These are phyloP conservation scores for Ochotona curzoniae DNA, from an alignment of 2,113 vertebrate species.

Conservation along the genomic window DNA sequence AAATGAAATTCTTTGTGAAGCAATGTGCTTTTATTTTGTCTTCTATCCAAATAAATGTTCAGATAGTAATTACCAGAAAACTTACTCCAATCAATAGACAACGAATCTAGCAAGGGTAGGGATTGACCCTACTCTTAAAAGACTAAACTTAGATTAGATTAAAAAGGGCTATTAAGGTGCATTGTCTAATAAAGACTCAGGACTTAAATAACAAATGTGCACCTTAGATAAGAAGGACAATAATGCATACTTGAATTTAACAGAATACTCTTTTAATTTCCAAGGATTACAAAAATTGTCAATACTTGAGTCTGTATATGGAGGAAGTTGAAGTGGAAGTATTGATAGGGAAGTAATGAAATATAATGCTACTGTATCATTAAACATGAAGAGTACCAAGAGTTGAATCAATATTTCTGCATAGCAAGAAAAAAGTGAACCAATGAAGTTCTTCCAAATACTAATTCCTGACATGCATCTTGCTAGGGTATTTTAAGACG, in stretches of 20 bases:
- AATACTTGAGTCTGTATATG: neutral
- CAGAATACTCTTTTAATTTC: neutral
- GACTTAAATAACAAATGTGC: neutral
- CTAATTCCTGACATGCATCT: neutral
- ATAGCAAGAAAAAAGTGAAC: neutral
- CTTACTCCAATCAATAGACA: neutral
- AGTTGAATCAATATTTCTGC: neutral
- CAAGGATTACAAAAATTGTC: neutral
- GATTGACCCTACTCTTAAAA: neutral
- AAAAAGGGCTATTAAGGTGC: neutral
- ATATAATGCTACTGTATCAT: neutral
- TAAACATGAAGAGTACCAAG: neutral
- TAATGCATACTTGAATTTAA: neutral
- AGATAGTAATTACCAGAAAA: neutral
- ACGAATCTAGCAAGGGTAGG: neutral
- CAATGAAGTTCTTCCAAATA: neutral
- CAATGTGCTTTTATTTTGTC: neutral
- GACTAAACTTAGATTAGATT: rapidly evolving
- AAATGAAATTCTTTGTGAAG: neutral
- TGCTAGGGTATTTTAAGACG: neutral
- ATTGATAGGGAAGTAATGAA: neutral
- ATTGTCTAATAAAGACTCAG: neutral
- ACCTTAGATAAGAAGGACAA: neutral
- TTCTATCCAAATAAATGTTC: neutral
- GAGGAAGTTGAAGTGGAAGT: neutral